These are phyloP conservation scores for Prochilodus magdalenae DNA, from an alignment of 2,113 vertebrate species.

Conservation along the genomic window DNA sequence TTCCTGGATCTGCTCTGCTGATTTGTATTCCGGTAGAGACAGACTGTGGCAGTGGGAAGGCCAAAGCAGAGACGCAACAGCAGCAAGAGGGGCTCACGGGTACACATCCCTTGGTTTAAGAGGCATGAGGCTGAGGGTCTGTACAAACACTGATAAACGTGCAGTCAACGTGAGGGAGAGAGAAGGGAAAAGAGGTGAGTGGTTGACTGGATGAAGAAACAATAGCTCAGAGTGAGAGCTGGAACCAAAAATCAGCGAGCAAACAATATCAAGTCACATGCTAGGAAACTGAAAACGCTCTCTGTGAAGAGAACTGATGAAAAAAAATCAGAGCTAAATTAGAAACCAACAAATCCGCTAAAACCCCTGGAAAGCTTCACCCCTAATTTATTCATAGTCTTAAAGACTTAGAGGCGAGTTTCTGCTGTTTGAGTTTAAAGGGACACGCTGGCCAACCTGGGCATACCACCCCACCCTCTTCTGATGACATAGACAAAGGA, in stretches of 20 bases:
- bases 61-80: slow-evolving; percentile 15
- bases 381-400: too few species aligned
- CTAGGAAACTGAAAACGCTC: neutral
- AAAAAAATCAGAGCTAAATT: too few species aligned
- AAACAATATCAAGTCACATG: neutral
- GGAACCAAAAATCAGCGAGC: too few species aligned
- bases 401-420: too few species aligned
- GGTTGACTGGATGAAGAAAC: neutral
- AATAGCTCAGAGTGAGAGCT: neutral
- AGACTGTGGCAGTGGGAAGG: slow-evolving; percentile 8
- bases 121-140: slow-evolving; percentile 51
- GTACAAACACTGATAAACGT: slow-evolving; percentile 68
- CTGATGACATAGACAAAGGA: too few species aligned
- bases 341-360: too few species aligned
- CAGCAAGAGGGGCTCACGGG: neutral
- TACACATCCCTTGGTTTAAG: slow-evolving; percentile 3
- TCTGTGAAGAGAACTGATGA: too few species aligned
- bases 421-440: too few species aligned
- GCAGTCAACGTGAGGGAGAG: slow-evolving; percentile 41
- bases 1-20: neutral
- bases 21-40: slow-evolving; percentile 46
- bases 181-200: neutral
- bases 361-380: too few species aligned
- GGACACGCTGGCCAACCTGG: too few species aligned
- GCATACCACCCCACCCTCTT: too few species aligned